Percentiles rank a stretch among this genome's conserved stretches.
These are phyloP conservation scores for Microplitis manilae DNA, from an alignment of 2,888 invertebrate genomes.

Conservation along the genomic window DNA sequence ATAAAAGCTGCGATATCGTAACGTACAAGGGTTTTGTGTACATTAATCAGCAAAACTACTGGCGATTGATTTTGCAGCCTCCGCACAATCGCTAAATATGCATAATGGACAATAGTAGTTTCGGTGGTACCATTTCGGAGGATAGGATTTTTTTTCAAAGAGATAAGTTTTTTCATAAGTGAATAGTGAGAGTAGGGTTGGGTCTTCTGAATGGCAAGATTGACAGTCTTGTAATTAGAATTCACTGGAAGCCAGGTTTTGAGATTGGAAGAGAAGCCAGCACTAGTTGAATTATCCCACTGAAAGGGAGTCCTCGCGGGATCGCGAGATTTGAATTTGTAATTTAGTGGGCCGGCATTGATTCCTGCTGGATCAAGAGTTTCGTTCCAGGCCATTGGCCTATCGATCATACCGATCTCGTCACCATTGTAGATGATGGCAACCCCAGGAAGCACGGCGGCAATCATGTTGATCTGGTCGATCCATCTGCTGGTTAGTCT, in stretches of 20 bases:
- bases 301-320: slow-evolving; percentile 77
- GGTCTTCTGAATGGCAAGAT: slow-evolving; percentile 74
- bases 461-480: slow-evolving; percentile 76
- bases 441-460: slow-evolving; percentile 78
- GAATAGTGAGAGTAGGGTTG: slow-evolving; percentile 72
- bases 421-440: slow-evolving; percentile 85
- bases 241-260: slow-evolving; percentile 81
- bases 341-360: slow-evolving; percentile 76
- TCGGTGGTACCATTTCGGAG: slow-evolving; percentile 70
- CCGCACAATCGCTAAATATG: slow-evolving; percentile 51
- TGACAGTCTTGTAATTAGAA: slow-evolving; percentile 75
- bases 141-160: slow-evolving; percentile 72
- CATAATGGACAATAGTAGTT: slow-evolving; percentile 53
- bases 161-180: slow-evolving; percentile 69
- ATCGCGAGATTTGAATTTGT: slow-evolving; percentile 68
- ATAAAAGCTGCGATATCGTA: slow-evolving; percentile 52
- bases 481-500: slow-evolving; percentile 72
- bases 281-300: slow-evolving; percentile 75
- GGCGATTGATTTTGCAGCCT: slow-evolving; percentile 37
- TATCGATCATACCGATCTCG: slow-evolving; percentile 85
- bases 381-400: slow-evolving; percentile 76
- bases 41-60: slow-evolving; percentile 52
- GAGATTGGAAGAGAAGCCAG: slow-evolving; percentile 76
- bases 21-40: slow-evolving; percentile 40
- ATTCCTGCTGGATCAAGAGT: slow-evolving; percentile 79